Conservation (phyloP, 1,140 invertebrate genomes). For the Trypoxylus dichotomus region DNA sequence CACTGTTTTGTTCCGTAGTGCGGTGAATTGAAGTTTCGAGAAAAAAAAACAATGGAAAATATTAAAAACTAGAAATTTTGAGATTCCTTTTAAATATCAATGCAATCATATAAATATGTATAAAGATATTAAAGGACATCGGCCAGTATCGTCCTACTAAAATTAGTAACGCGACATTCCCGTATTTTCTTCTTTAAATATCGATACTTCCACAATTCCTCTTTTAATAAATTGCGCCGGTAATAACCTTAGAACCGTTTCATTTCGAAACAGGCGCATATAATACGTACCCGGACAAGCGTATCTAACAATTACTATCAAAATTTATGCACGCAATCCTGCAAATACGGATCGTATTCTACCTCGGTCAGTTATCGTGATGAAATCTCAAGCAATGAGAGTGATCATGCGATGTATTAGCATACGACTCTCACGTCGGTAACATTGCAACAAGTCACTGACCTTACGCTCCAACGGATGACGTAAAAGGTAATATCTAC, state of each 20-base stretch:
- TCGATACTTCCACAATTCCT: background rate
- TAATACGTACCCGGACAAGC: background rate
- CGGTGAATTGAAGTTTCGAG: too few species aligned
- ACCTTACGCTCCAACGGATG: background rate
- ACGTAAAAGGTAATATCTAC: background rate
- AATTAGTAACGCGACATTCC: too few species aligned
- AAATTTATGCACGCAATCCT: background rate
- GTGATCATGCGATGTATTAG: background rate
- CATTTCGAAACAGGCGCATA: too few species aligned
- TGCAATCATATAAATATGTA: too few species aligned
- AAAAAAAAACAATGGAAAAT: too few species aligned
- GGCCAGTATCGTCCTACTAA: too few species aligned
- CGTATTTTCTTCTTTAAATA: too few species aligned
- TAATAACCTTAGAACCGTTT: too few species aligned
- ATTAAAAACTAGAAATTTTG: too few species aligned
- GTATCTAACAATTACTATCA: background rate
- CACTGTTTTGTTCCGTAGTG: too few species aligned
- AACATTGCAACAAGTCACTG: background rate
- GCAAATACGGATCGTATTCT: background rate
- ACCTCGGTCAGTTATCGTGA: background rate
- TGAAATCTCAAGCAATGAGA: background rate
- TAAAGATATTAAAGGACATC: too few species aligned
- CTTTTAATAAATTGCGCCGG: background rate
- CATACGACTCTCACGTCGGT: background rate
- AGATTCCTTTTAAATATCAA: too few species aligned